Percentiles rank a stretch among this genome's conserved stretches.
phyloP scores from a whole-genome alignment of 1,140 invertebrate genomes.

The Heliothis virescens region DNA sequence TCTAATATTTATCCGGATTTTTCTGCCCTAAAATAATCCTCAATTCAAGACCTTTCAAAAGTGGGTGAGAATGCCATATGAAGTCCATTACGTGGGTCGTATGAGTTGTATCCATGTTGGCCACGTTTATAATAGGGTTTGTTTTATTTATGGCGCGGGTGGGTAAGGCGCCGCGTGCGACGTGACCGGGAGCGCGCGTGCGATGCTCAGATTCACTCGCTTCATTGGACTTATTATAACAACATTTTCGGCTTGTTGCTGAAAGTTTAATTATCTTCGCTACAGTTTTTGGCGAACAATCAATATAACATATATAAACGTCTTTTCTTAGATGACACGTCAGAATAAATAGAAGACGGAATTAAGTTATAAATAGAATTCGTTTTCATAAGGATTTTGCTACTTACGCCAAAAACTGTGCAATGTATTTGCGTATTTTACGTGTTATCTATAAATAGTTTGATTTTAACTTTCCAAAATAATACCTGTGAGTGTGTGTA shows the following conservation, averaged over 20 bases:
- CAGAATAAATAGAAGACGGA: background rate
- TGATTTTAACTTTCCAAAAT: background rate
- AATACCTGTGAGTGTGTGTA: background rate
- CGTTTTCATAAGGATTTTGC: too few species aligned
- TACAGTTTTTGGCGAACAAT: background rate
- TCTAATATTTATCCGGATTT: too few species aligned
- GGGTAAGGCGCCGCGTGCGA: background rate
- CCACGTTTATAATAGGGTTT: slow-evolving; percentile 30
- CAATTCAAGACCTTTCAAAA: background rate
- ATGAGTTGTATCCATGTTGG: background rate
- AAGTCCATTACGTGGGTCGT: background rate
- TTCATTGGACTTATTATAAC: slow-evolving; percentile 24
- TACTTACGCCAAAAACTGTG: too few species aligned
- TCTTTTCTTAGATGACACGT: background rate
- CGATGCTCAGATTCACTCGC: background rate
- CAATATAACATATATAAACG: slow-evolving; percentile 8
- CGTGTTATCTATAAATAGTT: background rate
- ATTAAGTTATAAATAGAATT: too few species aligned
- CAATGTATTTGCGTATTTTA: background rate
- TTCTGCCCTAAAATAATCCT: background rate
- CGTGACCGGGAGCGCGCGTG: slow-evolving; percentile 6
- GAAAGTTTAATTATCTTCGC: slow-evolving; percentile 24
- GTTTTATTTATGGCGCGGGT: slow-evolving; percentile 25
- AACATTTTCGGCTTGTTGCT: slow-evolving; percentile 4
- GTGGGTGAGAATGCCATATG: background rate